phyloP scores from a whole-genome alignment of 2,888 invertebrate species.

The Cactoblastis cactorum region DNA sequence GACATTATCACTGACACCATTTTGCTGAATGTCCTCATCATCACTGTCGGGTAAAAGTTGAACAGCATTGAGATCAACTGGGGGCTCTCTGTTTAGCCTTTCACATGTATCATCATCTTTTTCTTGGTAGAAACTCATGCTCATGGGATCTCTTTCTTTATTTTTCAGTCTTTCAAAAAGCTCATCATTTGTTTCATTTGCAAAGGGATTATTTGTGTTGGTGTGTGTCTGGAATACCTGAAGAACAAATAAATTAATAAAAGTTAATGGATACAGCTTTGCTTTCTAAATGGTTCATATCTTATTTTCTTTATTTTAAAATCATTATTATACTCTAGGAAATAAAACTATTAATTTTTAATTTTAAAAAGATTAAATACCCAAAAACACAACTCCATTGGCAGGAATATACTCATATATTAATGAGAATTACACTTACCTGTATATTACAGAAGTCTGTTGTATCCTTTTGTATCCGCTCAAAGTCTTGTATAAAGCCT shows the following conservation, averaged over 20 bases:
- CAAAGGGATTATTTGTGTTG: conserved; percentile 71
- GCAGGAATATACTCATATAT: neutral
- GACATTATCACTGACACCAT: conserved; percentile 42
- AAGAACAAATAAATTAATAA: conserved; percentile 22
- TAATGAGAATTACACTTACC: conserved; percentile 40
- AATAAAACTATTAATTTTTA: too few relatives aligned
- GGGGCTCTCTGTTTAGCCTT: conserved; percentile 54
- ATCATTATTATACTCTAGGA: too few relatives aligned
- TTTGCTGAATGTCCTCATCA: conserved; percentile 61
- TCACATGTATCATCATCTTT: conserved; percentile 77
- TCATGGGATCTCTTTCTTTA: conserved; percentile 82
- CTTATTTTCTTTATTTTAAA: too few relatives aligned
- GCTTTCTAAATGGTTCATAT: too few relatives aligned
- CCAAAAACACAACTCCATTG: neutral
- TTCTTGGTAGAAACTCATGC: conserved; percentile 82
- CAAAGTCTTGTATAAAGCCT: conserved; percentile 76
- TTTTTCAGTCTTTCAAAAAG: conserved; percentile 73
- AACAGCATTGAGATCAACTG: conserved; percentile 80
- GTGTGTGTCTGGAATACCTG: conserved; percentile 70
- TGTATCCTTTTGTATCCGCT: conserved; percentile 81
- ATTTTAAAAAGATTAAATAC: too few relatives aligned
- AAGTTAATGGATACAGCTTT: too few relatives aligned
- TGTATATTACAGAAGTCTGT: conserved; percentile 75
- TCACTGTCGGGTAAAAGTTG: conserved; percentile 77
- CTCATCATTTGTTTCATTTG: conserved; percentile 65